Evolutionary conservation across 2,888 invertebrate genomes (phyloP).

Genomic region (Chrysodeixis includens): DNA sequence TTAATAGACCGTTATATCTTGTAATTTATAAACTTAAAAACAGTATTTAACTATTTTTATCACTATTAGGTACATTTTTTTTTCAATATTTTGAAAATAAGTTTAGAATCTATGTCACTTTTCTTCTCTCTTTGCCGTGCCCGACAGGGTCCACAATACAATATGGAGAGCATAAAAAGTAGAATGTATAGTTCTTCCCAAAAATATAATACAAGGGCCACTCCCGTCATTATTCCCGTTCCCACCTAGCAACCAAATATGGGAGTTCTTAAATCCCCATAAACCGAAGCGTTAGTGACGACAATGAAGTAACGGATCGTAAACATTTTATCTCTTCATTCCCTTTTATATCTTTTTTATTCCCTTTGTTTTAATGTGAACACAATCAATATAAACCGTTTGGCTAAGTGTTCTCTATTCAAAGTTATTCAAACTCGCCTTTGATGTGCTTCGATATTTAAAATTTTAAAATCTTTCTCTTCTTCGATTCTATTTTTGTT

Average conservation of each 20-base stretch:
- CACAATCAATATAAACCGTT: slow-evolving; percentile 60
- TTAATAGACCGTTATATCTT: no score
- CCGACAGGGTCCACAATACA: no score
- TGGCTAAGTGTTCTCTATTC: slow-evolving; percentile 55
- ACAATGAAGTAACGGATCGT: slow-evolving; percentile 82
- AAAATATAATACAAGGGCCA: slow-evolving; percentile 26
- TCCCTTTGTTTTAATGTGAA: slow-evolving; percentile 72
- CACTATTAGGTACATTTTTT: no score
- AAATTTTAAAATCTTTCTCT: slow-evolving; percentile 51
- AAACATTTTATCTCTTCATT: slow-evolving; percentile 86
- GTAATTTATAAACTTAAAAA: no score
- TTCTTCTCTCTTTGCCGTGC: no score
- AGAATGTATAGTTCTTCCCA: not conserved
- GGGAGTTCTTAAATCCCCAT: slow-evolving; percentile 78
- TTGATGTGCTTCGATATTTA: slow-evolving; percentile 45
- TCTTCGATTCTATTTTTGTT: slow-evolving; percentile 42
- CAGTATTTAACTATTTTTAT: no score
- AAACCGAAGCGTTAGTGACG: slow-evolving; percentile 71
- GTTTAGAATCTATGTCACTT: no score
- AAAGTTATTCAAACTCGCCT: slow-evolving; percentile 45
- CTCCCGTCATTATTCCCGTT: slow-evolving; percentile 55
- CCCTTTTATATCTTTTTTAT: slow-evolving; percentile 75
- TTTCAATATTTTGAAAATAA: no score
- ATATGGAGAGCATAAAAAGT: no score
- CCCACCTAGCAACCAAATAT: slow-evolving; percentile 68